Base-by-base conservation (phyloP, 23 tunicate species). In the Aplidium turbinatum region DNA sequence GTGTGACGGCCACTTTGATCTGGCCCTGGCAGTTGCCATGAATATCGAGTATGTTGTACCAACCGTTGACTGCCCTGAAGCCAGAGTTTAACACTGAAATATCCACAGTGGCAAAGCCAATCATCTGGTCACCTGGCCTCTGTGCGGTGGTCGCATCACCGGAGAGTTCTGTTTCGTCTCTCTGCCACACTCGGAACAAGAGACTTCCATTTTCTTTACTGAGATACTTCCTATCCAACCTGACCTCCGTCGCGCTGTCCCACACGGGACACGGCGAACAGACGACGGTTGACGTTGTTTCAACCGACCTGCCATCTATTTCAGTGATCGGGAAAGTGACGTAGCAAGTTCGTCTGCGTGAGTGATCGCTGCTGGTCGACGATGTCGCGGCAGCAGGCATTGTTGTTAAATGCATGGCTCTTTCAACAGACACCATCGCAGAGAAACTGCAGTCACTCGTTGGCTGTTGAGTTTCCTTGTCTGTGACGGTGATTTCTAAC, bases 1-100 rank as follows among this genome's bases (percentile, higher is more conserved):
- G 97, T 31, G 97, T 79, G 31, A 91, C 56, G 4, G 91, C 83
- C 21, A 91, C 86, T 51, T 91, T 91, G 3, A 91, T 60, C 48
- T 91, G 97, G 61, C 97, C 97, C 39, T 84, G 90, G 58, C 97
- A 90, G 65, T 79, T 60, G 0, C 86, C 87, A 34, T 91, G 90
- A 45, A 81, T 76, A 62, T 84, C 90, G 13, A 91, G 72, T 5
- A 91, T 67, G 40, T 91, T 91, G 58, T 91, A 91, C 97, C 97
- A 91, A 24, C 97, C 97, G 77, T 84, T 84, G 48, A 91, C 91
- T 18, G 81, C 83, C 16, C 72, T 40, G 29, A 91, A 84, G 16
- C 91, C 86, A 47, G 86, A 78, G 1, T 54, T 36, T 19, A 91
- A 68, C 23, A 85, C 62, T 5, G 97, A 78, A 19, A 91, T 24